A percentile compares a stretch with the other conserved stretches of the same genome.
Evolutionary conservation across 2,888 invertebrate genomes (phyloP).

Genomic region (Scaptomyza tumidula): DNA sequence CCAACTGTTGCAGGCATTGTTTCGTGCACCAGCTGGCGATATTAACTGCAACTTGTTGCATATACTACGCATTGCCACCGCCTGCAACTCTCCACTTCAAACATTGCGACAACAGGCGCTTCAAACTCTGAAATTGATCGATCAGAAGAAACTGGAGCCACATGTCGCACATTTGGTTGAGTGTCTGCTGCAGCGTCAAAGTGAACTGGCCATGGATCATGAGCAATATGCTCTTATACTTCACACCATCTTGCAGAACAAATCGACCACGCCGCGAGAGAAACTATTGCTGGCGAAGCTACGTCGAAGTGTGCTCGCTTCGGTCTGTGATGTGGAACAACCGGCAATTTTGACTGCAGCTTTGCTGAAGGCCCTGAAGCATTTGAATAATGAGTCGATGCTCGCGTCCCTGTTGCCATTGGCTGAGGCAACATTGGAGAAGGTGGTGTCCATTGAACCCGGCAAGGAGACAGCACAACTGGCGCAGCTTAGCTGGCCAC

Average conservation of each 20-base stretch:
- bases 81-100: conserved; percentile 86
- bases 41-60: conserved; percentile 59
- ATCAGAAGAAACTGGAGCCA: conserved; percentile 26
- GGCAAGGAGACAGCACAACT: conserved; percentile 38
- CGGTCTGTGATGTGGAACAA: conserved; percentile 58
- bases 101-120: conserved; percentile 87
- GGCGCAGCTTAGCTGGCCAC: conserved; percentile 85
- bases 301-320: conserved; percentile 50
- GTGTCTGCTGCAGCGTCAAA: conserved; percentile 82
- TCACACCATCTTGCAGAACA: conserved; percentile 86
- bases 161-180: conserved; percentile 83
- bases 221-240: conserved; percentile 88
- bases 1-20: conserved; percentile 70
- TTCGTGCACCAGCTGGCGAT: conserved; percentile 24
- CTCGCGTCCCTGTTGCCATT: conserved; percentile 68
- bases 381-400: conserved; percentile 70
- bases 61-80: conserved; percentile 83
- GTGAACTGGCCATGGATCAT: conserved; percentile 88
- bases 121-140: conserved; percentile 84
- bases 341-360: conserved; percentile 60
- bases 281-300: conserved; percentile 74
- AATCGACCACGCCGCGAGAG: conserved; percentile 30
- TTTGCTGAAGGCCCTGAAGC: conserved; percentile 71
- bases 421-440: conserved; percentile 55
- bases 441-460: conserved; percentile 12